A percentile compares a stretch with the other conserved stretches of the same genome.
These are phyloP conservation scores for Spilogale gracilis DNA, from an alignment of 2,113 vertebrate species.

Conservation along the genomic window DNA sequence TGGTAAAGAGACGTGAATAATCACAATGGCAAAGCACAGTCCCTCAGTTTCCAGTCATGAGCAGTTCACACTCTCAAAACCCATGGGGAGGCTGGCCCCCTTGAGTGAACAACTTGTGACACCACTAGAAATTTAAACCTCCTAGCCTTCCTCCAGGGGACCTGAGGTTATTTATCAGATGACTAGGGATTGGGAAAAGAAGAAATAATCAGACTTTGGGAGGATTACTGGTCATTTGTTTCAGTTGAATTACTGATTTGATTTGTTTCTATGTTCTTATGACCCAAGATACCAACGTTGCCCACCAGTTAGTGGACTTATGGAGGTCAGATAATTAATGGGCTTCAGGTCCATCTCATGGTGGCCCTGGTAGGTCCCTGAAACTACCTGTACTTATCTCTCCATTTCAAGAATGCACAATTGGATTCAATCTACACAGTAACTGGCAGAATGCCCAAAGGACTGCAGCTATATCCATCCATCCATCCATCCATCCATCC, in stretches of 20 bases:
- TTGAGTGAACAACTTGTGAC: background rate
- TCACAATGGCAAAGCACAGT: background rate
- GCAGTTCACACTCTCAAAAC: background rate
- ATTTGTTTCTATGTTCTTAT: background rate
- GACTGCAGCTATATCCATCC: background rate
- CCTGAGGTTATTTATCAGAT: background rate
- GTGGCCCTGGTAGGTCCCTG: background rate
- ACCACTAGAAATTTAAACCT: background rate
- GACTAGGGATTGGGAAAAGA: background rate
- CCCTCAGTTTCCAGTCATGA: background rate
- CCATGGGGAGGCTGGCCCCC: no score
- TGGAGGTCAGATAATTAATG: background rate
- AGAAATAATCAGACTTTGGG: background rate
- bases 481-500: background rate
- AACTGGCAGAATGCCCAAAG: background rate
- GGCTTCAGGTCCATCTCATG: background rate
- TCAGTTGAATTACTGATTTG: background rate
- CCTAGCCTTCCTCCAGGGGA: background rate
- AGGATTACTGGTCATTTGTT: background rate
- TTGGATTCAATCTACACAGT: background rate
- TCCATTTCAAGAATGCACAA: background rate
- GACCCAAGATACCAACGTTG: background rate
- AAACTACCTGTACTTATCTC: background rate
- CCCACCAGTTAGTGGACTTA: background rate
- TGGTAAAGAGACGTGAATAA: background rate